Percentiles rank a stretch among this genome's conserved stretches.
phyloP scores from a whole-genome alignment of 2,797 vertebrate genomes.

The Sebastolobus altivelis region DNA sequence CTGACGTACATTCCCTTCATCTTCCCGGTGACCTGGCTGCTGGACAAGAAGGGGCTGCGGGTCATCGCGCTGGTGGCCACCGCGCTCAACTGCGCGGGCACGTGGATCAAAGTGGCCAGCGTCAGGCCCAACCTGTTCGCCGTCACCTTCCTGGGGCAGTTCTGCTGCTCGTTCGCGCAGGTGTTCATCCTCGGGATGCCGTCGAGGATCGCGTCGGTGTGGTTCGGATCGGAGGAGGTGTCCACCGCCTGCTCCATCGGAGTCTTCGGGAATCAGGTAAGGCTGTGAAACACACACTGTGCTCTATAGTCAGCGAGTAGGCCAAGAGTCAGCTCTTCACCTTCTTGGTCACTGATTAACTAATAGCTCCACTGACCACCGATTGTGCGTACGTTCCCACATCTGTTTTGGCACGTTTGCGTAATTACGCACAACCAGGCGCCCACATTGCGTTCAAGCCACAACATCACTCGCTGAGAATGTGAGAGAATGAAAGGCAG shows the following conservation, averaged over 20 bases:
- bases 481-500: neutral
- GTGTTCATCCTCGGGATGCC: constrained; percentile 98
- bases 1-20: constrained; percentile 95
- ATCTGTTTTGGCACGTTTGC: constrained; percentile 35
- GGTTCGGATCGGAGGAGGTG: constrained; percentile 96
- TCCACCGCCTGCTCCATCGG: constrained; percentile 97
- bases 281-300: constrained; percentile 25
- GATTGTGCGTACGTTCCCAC: neutral
- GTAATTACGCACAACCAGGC: constrained; percentile 61
- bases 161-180: constrained; percentile 90
- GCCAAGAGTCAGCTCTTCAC: neutral
- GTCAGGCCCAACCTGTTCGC: constrained; percentile 86
- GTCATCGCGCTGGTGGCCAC: constrained; percentile 90
- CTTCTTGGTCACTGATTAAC: constrained; percentile 6
- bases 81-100: constrained; percentile 91
- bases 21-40: constrained; percentile 95
- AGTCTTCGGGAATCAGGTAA: constrained; percentile 97
- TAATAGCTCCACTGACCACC: neutral
- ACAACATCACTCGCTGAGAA: neutral
- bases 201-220: constrained; percentile 93
- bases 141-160: constrained; percentile 92
- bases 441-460: neutral
- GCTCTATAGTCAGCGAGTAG: neutral
- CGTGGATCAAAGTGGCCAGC: constrained; percentile 95
- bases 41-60: constrained; percentile 92